These are phyloP conservation scores for Drosophila miranda DNA, from an alignment of 1,140 invertebrate genomes.

Conservation along the genomic window DNA sequence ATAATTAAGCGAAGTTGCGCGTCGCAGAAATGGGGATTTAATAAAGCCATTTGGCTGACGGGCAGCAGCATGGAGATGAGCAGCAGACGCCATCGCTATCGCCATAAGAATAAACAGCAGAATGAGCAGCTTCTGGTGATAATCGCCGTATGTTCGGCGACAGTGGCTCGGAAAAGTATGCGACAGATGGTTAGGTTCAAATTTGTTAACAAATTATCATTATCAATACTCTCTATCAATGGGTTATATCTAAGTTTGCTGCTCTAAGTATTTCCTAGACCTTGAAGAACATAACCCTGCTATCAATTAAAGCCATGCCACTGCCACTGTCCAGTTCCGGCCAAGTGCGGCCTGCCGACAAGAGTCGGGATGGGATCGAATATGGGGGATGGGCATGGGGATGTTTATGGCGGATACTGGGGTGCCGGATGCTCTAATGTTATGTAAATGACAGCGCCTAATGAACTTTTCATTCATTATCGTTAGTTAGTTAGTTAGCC, in stretches of 20 bases:
- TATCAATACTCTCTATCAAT: too few relatives aligned
- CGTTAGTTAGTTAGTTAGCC: conserved; percentile 61
- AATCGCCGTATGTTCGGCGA: conserved; percentile 61
- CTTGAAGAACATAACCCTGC: conserved; percentile 16
- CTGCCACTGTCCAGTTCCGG: conserved; percentile 15
- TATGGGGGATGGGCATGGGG: conserved; percentile 23
- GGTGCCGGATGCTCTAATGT: conserved; percentile 64
- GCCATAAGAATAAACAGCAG: background rate
- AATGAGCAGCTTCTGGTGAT: conserved; percentile 37
- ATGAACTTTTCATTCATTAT: conserved; percentile 80
- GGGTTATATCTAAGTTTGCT: too few relatives aligned
- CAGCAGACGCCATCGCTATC: conserved; percentile 25
- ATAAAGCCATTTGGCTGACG: conserved; percentile 74
- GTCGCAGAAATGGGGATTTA: conserved; percentile 71
- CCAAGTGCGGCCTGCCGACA: too few relatives aligned
- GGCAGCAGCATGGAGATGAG: conserved; percentile 41
- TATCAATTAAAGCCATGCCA: conserved; percentile 19
- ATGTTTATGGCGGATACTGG: conserved; percentile 33
- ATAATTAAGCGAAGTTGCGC: conserved; percentile 69
- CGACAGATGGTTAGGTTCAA: conserved; percentile 8
- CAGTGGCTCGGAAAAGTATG: conserved; percentile 21
- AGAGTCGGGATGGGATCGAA: background rate
- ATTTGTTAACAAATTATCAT: background rate
- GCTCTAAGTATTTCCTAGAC: too few relatives aligned
- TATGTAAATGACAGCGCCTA: conserved; percentile 80